Evolutionary conservation across 2,888 invertebrate genomes (phyloP), one percentile per base, ranked within the genome.

Genomic region (Mimas tiliae): DNA sequence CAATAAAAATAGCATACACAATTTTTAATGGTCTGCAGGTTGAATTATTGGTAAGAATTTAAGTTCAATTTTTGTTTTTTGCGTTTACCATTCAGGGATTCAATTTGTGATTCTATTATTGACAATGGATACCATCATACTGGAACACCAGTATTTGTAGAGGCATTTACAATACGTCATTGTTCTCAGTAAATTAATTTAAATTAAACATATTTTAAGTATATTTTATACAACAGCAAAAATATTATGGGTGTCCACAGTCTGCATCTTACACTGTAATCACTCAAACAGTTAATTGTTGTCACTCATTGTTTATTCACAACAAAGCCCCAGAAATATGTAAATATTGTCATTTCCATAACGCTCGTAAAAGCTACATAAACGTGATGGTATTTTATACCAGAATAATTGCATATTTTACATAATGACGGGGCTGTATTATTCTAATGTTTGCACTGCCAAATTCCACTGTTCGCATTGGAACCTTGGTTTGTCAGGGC

Each of bases 401-500:
- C 34, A 11, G 33, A 45, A 16, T 6, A 45, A 64, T n/a, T n/a
- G 33, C 47, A 33, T 55, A 6, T 34, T 47, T 34, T 27, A 48
- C 19, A 16, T 58, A 52, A 47, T 64, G 58, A 38, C 19, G 58
- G 58, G 19, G 38, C 42, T 58, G 19, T 58, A 52, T 45, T n/a
- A 64, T 19, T 12, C 6, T 55, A 65, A 19, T 55, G 48, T 47
- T 65, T 38, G 47, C 84, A 84, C 92, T 93, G 93, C 86, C 93
- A 91, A 93, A 90, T 88, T 82, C 84, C 91, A 89, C 82, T 87
- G 92, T 93, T 93, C 93, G 77, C 78, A 75, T 71, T 64, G 84
- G 93, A 93, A 92, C 92, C 87, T 81, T 88, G 92, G 90, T 83
- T 91, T 91, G 93, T 81, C 91, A 93, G 92, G 79, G 87, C 87